These are phyloP conservation scores for Latrodectus hesperus DNA, from an alignment of 2,888 invertebrate species.

Conservation along the genomic window DNA sequence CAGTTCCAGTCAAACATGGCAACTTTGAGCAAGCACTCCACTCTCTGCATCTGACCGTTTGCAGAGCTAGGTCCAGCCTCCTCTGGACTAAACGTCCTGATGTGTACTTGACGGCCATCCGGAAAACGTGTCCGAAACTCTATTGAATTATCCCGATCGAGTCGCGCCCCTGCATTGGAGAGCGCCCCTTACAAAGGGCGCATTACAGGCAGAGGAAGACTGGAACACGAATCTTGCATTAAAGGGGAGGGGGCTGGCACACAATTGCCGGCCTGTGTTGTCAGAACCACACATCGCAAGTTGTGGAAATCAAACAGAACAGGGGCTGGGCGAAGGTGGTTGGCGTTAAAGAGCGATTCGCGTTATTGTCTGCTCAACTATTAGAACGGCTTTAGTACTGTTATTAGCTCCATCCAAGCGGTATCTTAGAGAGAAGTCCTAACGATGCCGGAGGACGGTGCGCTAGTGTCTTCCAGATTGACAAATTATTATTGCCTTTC, in stretches of 20 bases:
- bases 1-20: too few species aligned
- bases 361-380: slow-evolving; percentile 64
- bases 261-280: slow-evolving; percentile 27
- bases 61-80: too few species aligned
- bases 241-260: slow-evolving; percentile 24
- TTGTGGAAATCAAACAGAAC: slow-evolving; percentile 35
- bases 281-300: neutral
- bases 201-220: slow-evolving; percentile 52
- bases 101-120: slow-evolving; percentile 30
- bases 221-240: slow-evolving; percentile 65
- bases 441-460: slow-evolving; percentile 31
- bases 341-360: slow-evolving; percentile 33
- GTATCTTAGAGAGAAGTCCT: slow-evolving; percentile 2
- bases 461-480: slow-evolving; percentile 12
- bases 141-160: slow-evolving; percentile 49
- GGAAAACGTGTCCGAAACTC: slow-evolving; percentile 43
- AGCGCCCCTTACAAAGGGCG: slow-evolving; percentile 26
- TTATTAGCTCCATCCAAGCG: slow-evolving; percentile 44
- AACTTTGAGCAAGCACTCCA: too few species aligned
- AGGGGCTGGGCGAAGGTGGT: slow-evolving; percentile 12
- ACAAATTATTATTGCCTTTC: slow-evolving; percentile 62
- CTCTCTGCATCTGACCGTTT: too few species aligned
- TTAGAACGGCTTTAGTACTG: slow-evolving; percentile 58
- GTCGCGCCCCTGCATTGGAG: neutral
- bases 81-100: neutral